Conservation (phyloP, 2,113 vertebrate species). For the Oreocharis arfaki region DNA sequence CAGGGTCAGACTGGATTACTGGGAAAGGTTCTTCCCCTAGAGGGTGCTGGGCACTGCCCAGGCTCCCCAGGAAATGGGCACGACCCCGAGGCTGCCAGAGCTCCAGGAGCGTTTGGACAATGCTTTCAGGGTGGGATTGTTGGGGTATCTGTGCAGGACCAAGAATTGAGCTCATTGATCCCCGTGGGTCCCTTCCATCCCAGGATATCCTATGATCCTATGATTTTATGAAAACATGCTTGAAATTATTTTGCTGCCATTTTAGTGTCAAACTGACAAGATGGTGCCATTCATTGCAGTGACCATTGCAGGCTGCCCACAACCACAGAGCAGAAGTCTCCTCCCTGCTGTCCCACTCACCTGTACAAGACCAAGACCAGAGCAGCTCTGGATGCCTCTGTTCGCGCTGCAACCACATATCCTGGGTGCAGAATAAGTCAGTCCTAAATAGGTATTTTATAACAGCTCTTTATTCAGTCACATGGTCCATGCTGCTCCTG, state of each 20-base stretch:
- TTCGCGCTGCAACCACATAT: neutral
- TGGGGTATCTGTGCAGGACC: neutral
- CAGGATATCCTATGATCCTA: neutral
- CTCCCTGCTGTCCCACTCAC: neutral
- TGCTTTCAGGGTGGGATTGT: neutral
- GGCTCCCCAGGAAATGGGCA: neutral
- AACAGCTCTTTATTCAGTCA: neutral
- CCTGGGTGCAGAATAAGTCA: neutral
- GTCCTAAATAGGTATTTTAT: neutral
- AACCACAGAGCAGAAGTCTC: neutral
- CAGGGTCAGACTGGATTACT: rapidly evolving
- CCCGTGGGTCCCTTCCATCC: neutral
- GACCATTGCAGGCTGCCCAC: neutral
- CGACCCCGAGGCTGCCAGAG: neutral
- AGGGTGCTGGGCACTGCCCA: neutral
- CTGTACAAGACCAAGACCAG: neutral
- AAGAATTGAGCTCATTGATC: neutral
- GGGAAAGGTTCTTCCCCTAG: neutral
- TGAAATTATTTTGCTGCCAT: neutral
- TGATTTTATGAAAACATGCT: neutral
- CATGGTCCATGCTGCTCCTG: neutral
- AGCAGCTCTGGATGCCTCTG: neutral
- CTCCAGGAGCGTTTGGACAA: neutral
- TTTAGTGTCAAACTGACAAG: neutral
- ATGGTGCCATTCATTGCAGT: neutral